Percentiles rank a stretch among this genome's conserved stretches.
Evolutionary conservation across 2,797 vertebrate genomes (phyloP).

Genomic region (Cuculus canorus): DNA sequence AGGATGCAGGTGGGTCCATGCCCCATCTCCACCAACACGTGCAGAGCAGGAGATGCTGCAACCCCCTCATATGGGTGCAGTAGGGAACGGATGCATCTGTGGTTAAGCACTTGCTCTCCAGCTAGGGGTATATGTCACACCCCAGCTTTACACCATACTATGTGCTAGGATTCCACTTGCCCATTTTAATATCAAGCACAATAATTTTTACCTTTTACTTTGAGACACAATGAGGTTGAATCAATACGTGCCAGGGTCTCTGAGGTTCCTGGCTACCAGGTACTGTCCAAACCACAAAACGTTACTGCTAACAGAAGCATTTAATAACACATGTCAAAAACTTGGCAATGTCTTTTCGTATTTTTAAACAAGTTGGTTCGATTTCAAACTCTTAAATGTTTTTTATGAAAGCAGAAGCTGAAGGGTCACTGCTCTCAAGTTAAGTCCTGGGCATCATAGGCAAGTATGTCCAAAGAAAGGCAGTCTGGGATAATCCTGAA

Average conservation of each 20-base stretch:
- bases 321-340: not conserved
- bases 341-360: not conserved
- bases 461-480: not conserved
- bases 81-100: not conserved
- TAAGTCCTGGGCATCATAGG: no score
- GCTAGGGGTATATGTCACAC: no score
- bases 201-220: not conserved
- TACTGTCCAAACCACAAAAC: not conserved
- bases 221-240: not conserved
- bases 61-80: fast-evolving
- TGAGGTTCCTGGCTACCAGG: not conserved
- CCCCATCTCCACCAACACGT: not conserved
- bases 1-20: not conserved
- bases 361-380: not conserved
- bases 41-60: not conserved
- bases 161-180: no score
- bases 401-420: not conserved
- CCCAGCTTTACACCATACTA: not conserved
- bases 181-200: not conserved
- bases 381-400: not conserved
- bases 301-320: not conserved
- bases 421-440: not conserved
- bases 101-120: not conserved
- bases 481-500: not conserved
- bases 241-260: not conserved